Conservation (phyloP, 2,888 invertebrate species). For the Oeneis ivallda region DNA sequence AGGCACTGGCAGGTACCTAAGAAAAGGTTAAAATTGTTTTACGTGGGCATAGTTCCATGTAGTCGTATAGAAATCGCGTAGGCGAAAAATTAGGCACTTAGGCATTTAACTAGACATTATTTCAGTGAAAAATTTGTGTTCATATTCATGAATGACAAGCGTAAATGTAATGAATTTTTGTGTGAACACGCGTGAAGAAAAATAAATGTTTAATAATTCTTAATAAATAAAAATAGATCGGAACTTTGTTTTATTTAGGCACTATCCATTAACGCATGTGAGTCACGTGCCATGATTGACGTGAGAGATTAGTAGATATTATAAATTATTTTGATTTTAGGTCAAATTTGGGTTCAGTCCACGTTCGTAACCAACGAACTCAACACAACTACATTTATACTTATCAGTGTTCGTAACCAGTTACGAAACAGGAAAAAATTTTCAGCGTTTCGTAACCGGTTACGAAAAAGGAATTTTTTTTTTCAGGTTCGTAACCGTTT, state of each 20-base stretch:
- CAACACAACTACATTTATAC: too few relatives aligned
- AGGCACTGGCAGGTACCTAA: not conserved
- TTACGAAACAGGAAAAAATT: too few relatives aligned
- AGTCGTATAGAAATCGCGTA: not conserved
- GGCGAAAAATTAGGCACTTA: constrained; percentile 5
- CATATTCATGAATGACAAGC: constrained; percentile 27
- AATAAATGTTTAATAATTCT: constrained; percentile 32
- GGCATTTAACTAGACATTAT: constrained; percentile 8
- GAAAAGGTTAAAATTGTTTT: not conserved
- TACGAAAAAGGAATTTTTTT: too few relatives aligned
- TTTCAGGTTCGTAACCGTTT: too few relatives aligned
- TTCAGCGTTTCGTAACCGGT: too few relatives aligned
- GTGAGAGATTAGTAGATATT: too few relatives aligned
- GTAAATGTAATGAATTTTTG: constrained; percentile 25
- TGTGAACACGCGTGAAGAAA: constrained; percentile 27
- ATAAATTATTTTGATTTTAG: too few relatives aligned
- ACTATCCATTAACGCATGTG: not conserved
- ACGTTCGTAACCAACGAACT: too few relatives aligned
- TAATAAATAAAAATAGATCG: constrained; percentile 36
- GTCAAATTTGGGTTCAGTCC: too few relatives aligned
- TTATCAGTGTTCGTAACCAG: too few relatives aligned
- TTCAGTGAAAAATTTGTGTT: constrained; percentile 30
- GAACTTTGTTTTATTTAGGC: constrained; percentile 24
- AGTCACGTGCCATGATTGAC: too few relatives aligned
- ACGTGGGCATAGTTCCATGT: too few relatives aligned